Base-by-base conservation (phyloP, 2,113 vertebrate species). In the Ophthalmolycus amberensis region DNA sequence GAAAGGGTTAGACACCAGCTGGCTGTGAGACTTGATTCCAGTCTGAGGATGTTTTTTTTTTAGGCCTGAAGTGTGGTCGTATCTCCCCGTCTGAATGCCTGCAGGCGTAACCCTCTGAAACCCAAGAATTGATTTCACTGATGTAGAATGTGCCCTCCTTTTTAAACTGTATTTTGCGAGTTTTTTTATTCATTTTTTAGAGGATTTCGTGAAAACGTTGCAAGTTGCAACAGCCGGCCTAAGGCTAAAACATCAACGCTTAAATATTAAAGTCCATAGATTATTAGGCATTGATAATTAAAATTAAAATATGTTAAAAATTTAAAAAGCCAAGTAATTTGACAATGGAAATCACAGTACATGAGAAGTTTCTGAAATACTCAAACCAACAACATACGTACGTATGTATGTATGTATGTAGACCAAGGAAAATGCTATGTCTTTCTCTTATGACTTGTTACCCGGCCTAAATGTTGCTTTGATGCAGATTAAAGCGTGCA, bases 1-100 rank as follows among this genome's bases (percentile, higher is more conserved):
- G 88, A 90, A 82, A 74, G 77, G 92, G 90, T 90, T 81, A 42
- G 25, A 64, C 86, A 92, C 94, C 95, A 95, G 90, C 91, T 95
- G 94, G 93, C 93, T 87, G 52, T 48, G 85, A 88, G 56, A 85
- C 79, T 60, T 83, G 79, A 88, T 92, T 92, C 90, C 77, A 92
- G 89, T 74, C 90, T 89, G 82, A 91, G 91, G 90, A 93, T 94
- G 90, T 4, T 4, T 93, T 94, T 94, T 90, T 88, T 90, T 90
- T 89, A 82, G 66, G 88, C 89, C 85, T 92, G 75, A 85, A 89
- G 92, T 94, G 87, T 93, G 88, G 90, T 88, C 93, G 83, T 91
- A 84, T 88, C 80, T 87, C 80, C 59, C 16, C 16, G 6, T 22
- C 54, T 56, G 11, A 56, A 25, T 56, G 54, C 54, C 54, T 50